Conservation (phyloP, 2,888 invertebrate species). For the Ephialtes manifestator region DNA sequence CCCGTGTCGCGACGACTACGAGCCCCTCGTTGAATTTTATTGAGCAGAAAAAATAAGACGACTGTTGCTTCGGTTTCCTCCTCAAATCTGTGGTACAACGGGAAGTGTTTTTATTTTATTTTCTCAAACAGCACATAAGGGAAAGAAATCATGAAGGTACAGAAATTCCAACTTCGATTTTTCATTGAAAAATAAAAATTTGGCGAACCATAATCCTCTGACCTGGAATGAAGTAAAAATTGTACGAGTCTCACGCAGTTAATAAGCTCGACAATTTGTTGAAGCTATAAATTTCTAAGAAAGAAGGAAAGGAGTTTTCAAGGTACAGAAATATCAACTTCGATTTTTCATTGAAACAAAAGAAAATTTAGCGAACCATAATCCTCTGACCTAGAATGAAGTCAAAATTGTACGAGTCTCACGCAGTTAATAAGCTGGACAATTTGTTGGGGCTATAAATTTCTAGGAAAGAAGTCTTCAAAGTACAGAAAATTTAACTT, state of each 20-base stretch:
- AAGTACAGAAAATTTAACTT: too few species aligned
- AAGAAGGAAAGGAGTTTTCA: background rate
- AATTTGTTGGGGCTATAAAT: too few species aligned
- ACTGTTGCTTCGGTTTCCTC: constrained; percentile 67
- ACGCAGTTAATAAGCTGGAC: too few species aligned
- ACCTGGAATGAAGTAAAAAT: too few species aligned
- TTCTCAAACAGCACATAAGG: background rate
- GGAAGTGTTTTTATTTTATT: background rate
- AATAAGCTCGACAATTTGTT: too few species aligned
- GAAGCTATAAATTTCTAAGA: too few species aligned
- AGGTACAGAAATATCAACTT: background rate
- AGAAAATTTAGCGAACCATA: too few species aligned
- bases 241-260: too few species aligned
- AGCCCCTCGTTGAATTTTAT: constrained; percentile 70
- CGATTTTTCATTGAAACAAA: constrained; percentile 36
- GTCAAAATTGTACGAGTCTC: too few species aligned
- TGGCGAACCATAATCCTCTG: too few species aligned
- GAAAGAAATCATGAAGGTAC: background rate
- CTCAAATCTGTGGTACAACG: constrained; percentile 11
- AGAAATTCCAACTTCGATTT: constrained; percentile 6
- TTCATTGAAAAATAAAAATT: constrained; percentile 41
- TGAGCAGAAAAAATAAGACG: constrained; percentile 71
- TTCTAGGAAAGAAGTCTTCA: too few species aligned
- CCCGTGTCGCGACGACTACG: constrained; percentile 53
- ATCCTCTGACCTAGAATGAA: too few species aligned